Percentiles rank a stretch among this genome's conserved stretches.
phyloP scores from a whole-genome alignment of 37 sponge, comb jelly and placozoan species.

The Haliclona indistincta region DNA sequence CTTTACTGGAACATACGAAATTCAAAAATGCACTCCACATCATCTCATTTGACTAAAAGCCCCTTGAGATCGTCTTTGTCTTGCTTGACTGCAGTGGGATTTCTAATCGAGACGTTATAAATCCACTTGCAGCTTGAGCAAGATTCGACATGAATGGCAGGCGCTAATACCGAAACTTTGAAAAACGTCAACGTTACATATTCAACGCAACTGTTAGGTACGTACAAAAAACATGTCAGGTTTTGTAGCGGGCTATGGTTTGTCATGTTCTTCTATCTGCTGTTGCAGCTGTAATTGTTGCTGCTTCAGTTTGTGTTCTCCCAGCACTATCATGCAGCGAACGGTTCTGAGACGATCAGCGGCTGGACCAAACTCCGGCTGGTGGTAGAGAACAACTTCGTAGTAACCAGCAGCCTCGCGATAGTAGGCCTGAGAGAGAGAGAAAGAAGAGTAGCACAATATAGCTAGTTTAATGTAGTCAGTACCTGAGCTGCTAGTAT shows the following conservation, averaged over 20 bases:
- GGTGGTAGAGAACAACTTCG: slow-evolving; percentile 54
- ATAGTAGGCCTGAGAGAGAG: slow-evolving; percentile 20
- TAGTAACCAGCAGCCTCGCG: slow-evolving; percentile 57
- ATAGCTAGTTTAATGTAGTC: neutral
- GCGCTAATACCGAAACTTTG: too few species aligned
- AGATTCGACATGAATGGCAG: too few species aligned
- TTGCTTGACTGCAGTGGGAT: too few species aligned
- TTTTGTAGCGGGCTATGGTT: too few species aligned
- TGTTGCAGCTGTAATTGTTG: neutral
- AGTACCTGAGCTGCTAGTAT: slow-evolving; percentile 63
- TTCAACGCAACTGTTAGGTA: too few species aligned
- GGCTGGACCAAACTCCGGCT: slow-evolving; percentile 56
- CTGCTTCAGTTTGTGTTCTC: neutral
- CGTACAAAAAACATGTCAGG: too few species aligned
- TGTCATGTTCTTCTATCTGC: too few species aligned
- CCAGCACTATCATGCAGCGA: slow-evolving; percentile 45
- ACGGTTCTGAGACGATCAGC: slow-evolving; percentile 53
- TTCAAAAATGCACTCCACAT: slow-evolving; percentile 10
- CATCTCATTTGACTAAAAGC: slow-evolving; percentile 7
- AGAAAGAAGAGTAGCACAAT: too few species aligned
- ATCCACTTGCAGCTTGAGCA: too few species aligned
- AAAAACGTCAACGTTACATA: too few species aligned
- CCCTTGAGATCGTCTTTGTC: too few species aligned
- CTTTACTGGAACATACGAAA: slow-evolving; percentile 8
- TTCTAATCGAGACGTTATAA: too few species aligned